Evolutionary conservation across 2,797 vertebrate species (phyloP), one percentile per base, ranked within the genome.

Genomic region (Sebastes baramenuke): DNA sequence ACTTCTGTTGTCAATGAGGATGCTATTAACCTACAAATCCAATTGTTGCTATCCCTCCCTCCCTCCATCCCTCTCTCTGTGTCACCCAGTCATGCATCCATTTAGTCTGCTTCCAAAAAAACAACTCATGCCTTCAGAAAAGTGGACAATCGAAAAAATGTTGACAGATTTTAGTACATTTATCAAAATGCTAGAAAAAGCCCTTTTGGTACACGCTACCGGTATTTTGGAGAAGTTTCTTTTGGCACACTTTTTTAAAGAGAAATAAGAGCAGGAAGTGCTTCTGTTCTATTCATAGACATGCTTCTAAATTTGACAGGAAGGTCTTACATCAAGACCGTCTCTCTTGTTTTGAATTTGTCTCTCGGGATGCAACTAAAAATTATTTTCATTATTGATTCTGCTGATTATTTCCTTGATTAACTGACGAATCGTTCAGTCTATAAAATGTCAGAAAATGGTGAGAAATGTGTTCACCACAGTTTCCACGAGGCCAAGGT

Each of bases 11-110:
- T 91, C 91, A 93, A 85, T 87, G 73, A 88, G 77, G 60, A 89
- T 60, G 83, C 86, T 70, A 88, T 93, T 92, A 92, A 90, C 88
- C 90, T 83, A 89, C 77, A 89, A 91, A 90, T 84, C 80, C 72
- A 86, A 87, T 84, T 88, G 77, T 78, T 80, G 38, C 71, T 29
- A 46, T 67, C 36, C 11, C 73, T 73, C 22, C 59, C 67, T 75
- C 24, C 24, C 2, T 32, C 8, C 30, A 0, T 49, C 46, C 8
- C 46, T 49, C 64, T 13, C 60, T 8, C 16, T 6, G 34, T 20
- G 22, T 64, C 70, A 68, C 52, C 60, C 36, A 77, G 18, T 42
- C n/a, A 36, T 49, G 38, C 69, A 42, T 70, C 72, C 67, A 76
- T 68, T 81, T 14, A 79, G 22, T 30, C 72, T 66, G 67, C 79